Base-by-base conservation (phyloP, 1,140 invertebrate species). In the Hyles euphorbiae region DNA sequence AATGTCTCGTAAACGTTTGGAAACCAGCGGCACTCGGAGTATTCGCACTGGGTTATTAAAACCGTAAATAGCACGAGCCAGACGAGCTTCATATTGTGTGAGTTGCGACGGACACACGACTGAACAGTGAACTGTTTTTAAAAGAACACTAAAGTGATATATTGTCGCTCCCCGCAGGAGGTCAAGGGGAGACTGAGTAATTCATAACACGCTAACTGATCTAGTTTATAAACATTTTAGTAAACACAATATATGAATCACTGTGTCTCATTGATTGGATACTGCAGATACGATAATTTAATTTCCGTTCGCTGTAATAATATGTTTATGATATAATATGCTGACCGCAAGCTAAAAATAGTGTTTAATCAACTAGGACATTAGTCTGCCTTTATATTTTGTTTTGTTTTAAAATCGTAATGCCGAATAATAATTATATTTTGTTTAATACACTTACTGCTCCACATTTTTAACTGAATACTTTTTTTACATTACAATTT, bases 1-100 rank as follows among this genome's bases (percentile, higher is more conserved):
- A 87, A 57, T 2, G 61, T 68, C 4, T 76, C 72, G 5, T 83
- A 63, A 34, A 85, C 12, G 34, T 70, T 76, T 7, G 83, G 77
- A n/a, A 82, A 63, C 81, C 82, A 87, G 32, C 73, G 63, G 46
- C 73, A 72, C 22, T 86, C 81, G 52, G 59, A 63, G 49, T 52
- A 67, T 63, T 76, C 67, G 67, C 69, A 59, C 52, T 76, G 44
- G 56, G 80, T 9, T 56, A 76, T 59, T 45, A 78, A 65, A 34
- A 67, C 22, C 22, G 22, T 76, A 74, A 83, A 77, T 65, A 84
- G 36, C n/a, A 60, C 50, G 50, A 83, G 49, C 46, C 78, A 8
- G n/a, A 65, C 34, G 43, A 76, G 51, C 67, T 79, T 84, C 81
- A 87, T 86, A 47, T 72, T 61, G 9, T 8, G 7, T 9, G 34